These are phyloP conservation scores for Pelochelys cantorii DNA, from an alignment of 2,797 vertebrate species.

Conservation along the genomic window DNA sequence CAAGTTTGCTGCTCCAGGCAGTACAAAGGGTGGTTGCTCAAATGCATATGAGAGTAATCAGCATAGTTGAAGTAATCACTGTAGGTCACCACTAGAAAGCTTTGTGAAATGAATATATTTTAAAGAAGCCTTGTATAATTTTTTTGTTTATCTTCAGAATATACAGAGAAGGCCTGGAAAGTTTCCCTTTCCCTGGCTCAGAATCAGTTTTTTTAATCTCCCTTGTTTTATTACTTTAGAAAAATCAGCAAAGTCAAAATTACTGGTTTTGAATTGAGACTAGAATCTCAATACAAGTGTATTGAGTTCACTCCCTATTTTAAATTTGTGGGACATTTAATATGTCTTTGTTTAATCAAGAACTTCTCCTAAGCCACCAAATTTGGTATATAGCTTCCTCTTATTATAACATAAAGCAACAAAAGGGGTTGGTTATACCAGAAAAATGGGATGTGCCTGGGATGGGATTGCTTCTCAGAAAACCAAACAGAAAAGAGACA, in stretches of 20 bases:
- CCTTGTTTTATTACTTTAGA: neutral
- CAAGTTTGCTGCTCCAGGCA: conserved; percentile 21
- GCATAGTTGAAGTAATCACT: neutral
- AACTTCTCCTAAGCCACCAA: too few relatives aligned
- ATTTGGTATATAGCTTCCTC: too few relatives aligned
- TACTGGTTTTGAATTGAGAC: neutral
- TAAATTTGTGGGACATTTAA: neutral
- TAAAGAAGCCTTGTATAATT: neutral
- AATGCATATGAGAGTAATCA: conserved; percentile 15
- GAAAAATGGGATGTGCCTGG: too few relatives aligned
- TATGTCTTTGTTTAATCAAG: neutral
- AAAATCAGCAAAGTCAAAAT: neutral
- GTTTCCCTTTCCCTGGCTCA: neutral
- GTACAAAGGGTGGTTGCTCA: conserved; percentile 54
- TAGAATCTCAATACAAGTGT: neutral
- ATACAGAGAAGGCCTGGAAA: neutral
- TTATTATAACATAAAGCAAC: too few relatives aligned
- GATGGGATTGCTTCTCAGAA: too few relatives aligned
- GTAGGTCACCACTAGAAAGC: neutral
- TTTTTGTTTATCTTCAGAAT: neutral
- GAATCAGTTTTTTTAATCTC: neutral
- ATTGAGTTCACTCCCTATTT: neutral
- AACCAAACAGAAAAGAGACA: too few relatives aligned
- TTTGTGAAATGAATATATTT: neutral
- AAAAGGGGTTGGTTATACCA: too few relatives aligned